Percentiles rank a stretch among this genome's conserved stretches.
phyloP scores from a whole-genome alignment of 2,113 vertebrate species.

The Callipepla squamata region DNA sequence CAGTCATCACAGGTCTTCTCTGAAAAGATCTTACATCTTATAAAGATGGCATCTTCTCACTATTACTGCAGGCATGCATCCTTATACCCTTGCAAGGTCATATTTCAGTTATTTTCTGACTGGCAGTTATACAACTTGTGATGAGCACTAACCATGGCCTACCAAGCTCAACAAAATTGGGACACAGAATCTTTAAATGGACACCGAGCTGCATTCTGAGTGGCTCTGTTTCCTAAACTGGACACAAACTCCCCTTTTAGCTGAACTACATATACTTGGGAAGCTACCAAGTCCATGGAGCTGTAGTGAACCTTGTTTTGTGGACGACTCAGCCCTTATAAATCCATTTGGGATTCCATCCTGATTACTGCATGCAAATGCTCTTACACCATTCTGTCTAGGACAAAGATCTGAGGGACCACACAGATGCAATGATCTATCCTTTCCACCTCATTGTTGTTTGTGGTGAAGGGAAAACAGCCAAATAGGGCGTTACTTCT shows the following conservation, averaged over 20 bases:
- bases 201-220: background rate
- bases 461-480: background rate
- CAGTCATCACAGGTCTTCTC: background rate
- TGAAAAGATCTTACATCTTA: background rate
- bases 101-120: background rate
- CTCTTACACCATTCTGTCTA: slow-evolving; percentile 18
- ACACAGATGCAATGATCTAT: slow-evolving; percentile 14
- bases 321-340: background rate
- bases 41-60: background rate
- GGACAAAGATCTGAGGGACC: background rate
- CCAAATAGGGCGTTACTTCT: background rate
- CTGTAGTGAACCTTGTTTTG: background rate
- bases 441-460: background rate
- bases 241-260: background rate
- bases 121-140: background rate
- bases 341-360: slow-evolving; percentile 30
- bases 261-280: background rate
- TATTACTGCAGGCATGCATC: background rate
- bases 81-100: background rate
- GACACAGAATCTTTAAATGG: background rate
- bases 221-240: background rate
- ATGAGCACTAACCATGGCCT: background rate
- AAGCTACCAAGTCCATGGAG: background rate
- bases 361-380: background rate
- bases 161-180: background rate